Conservation (phyloP, 2,888 invertebrate genomes). For the Abrostola tripartita region DNA sequence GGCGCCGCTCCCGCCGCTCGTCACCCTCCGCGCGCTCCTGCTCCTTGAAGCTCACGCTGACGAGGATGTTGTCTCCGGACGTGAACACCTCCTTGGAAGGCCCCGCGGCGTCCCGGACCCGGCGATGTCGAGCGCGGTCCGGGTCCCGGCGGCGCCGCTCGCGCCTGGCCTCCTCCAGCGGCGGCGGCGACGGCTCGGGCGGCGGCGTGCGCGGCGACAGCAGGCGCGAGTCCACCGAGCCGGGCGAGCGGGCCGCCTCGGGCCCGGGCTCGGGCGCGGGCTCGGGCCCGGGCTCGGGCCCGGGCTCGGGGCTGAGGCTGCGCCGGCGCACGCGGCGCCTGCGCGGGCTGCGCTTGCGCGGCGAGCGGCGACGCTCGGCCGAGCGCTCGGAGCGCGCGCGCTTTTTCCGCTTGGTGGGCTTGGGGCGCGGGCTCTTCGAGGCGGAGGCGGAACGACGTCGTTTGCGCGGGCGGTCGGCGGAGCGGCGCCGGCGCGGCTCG, state of each 20-base stretch:
- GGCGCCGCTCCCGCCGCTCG: slow-evolving; percentile 60
- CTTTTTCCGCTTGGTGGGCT: slow-evolving; percentile 73
- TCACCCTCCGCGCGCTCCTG: slow-evolving; percentile 74
- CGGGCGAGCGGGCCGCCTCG: slow-evolving; percentile 58
- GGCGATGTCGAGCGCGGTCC: slow-evolving; percentile 63
- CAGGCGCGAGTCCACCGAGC: slow-evolving; percentile 61
- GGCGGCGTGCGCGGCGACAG: slow-evolving; percentile 70
- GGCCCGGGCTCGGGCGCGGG: slow-evolving; percentile 67
- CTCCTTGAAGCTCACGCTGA: slow-evolving; percentile 96
- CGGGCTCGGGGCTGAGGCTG: slow-evolving; percentile 39
- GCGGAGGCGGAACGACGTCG: slow-evolving; percentile 64
- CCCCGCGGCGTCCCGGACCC: slow-evolving; percentile 73
- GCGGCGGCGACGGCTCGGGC: slow-evolving; percentile 70
- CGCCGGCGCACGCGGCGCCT: slow-evolving; percentile 67
- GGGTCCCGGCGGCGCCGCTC: slow-evolving; percentile 64
- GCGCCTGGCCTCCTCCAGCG: slow-evolving; percentile 82
- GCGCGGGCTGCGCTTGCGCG: slow-evolving; percentile 61
- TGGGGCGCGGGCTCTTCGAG: slow-evolving; percentile 60
- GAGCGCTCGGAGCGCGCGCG: slow-evolving; percentile 67
- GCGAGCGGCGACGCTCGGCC: slow-evolving; percentile 58
- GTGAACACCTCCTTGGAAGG: slow-evolving; percentile 97
- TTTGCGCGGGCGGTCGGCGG: slow-evolving; percentile 62
- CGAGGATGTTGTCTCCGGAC: slow-evolving; percentile 97
- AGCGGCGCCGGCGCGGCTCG: slow-evolving; percentile 64
- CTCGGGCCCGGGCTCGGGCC: slow-evolving; percentile 48